Evolutionary conservation across 2,113 vertebrate species (phyloP).

Genomic region (Hypomesus transpacificus): DNA sequence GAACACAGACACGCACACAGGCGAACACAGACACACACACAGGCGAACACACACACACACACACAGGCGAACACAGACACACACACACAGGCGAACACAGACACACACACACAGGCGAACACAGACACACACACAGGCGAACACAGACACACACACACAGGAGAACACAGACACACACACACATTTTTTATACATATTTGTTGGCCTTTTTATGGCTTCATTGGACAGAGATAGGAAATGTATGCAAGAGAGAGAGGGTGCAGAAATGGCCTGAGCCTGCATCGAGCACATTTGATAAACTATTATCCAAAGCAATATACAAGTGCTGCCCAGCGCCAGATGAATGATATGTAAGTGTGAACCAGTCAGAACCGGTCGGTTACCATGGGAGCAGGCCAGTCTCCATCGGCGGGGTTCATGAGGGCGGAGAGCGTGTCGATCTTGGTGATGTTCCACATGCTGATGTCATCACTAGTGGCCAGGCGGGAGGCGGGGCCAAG

Average conservation of each 20-base stretch:
- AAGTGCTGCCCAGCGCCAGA: too few species aligned
- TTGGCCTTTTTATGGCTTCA: neutral
- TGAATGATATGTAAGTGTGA: too few species aligned
- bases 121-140: neutral
- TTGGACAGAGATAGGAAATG: too few species aligned
- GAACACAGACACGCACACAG: slow-evolving; percentile 4
- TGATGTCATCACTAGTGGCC: slow-evolving; percentile 53
- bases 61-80: too few species aligned
- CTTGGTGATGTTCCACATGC: slow-evolving; percentile 61
- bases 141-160: neutral
- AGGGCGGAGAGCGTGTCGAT: slow-evolving; percentile 64
- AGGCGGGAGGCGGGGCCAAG: slow-evolving; percentile 56
- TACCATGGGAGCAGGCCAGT: slow-evolving; percentile 60
- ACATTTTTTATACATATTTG: neutral
- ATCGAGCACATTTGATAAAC: too few species aligned
- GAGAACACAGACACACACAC: too few species aligned
- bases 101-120: neutral
- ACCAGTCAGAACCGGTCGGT: neutral
- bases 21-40: too few species aligned
- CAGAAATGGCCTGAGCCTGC: too few species aligned
- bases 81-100: too few species aligned
- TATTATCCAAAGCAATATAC: too few species aligned
- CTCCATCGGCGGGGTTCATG: slow-evolving; percentile 54
- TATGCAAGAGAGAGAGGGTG: too few species aligned
- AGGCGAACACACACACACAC: too few species aligned